These are phyloP conservation scores for Gobionotothen gibberifrons DNA, from an alignment of 2,797 vertebrate genomes.

Conservation along the genomic window DNA sequence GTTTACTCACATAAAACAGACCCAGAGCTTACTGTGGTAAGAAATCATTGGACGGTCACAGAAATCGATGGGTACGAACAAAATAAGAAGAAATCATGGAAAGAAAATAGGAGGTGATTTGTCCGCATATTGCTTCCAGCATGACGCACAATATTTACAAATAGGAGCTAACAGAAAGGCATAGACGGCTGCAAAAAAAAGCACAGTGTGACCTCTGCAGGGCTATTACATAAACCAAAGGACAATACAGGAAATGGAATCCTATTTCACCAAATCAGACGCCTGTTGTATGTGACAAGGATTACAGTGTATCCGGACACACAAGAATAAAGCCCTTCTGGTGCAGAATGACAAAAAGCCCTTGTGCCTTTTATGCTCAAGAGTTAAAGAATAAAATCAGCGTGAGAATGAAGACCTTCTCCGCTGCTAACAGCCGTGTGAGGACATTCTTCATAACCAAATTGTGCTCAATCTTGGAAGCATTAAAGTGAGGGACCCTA, in stretches of 20 bases:
- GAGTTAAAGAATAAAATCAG: constrained; percentile 44
- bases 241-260: constrained; percentile 65
- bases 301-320: constrained; percentile 52
- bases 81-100: no score
- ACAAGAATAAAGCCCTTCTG: constrained; percentile 46
- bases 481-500: constrained; percentile 46
- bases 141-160: constrained; percentile 8
- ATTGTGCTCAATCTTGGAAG: constrained; percentile 52
- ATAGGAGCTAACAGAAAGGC: constrained; percentile 8
- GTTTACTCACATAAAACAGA: constrained; percentile 1
- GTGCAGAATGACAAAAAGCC: constrained; percentile 51
- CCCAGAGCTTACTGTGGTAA: background rate
- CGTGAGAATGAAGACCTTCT: constrained; percentile 38
- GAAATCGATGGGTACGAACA: no score
- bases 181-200: constrained; percentile 29
- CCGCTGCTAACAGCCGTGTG: constrained; percentile 29
- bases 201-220: constrained; percentile 53
- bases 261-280: constrained; percentile 60
- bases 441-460: constrained; percentile 48
- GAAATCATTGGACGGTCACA: background rate
- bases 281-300: constrained; percentile 53
- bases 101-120: no score
- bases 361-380: constrained; percentile 42
- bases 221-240: constrained; percentile 51
- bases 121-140: no score